Evolutionary conservation across 2,888 invertebrate genomes (phyloP).

Genomic region (Cremastinae sp.): DNA sequence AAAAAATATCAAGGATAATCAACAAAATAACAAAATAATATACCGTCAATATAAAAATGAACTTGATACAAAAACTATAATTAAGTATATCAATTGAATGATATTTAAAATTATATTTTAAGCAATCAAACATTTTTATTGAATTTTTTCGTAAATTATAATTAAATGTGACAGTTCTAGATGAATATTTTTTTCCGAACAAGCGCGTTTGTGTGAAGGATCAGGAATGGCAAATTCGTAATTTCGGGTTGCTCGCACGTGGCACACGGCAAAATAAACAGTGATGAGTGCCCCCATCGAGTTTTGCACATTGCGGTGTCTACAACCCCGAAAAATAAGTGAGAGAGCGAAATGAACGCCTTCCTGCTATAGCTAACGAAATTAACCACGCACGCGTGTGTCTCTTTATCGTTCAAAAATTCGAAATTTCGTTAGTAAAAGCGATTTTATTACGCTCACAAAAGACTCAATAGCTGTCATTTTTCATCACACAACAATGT

Average conservation of each 20-base stretch:
- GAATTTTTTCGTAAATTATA: too few species aligned
- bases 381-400: conserved; percentile 35
- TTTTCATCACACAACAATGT: not conserved
- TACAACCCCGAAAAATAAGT: conserved; percentile 10
- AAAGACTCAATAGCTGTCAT: conserved; percentile 35
- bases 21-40: not conserved
- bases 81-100: too few species aligned
- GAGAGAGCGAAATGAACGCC: conserved; percentile 20
- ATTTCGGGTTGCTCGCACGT: conserved; percentile 57
- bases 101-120: too few species aligned
- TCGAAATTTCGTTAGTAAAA: conserved; percentile 39
- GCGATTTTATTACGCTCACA: conserved; percentile 1
- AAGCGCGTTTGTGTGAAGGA: conserved; percentile 26
- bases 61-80: too few species aligned
- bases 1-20: too few species aligned
- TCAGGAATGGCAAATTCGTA: conserved; percentile 56
- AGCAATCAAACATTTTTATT: too few species aligned
- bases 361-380: conserved; percentile 40
- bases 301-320: conserved; percentile 19
- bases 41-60: too few species aligned
- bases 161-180: not conserved
- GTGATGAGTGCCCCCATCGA: conserved; percentile 73
- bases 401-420: conserved; percentile 4
- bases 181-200: not conserved
- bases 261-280: conserved; percentile 64